Conservation (phyloP, 2,888 invertebrate genomes). For the Pammene fasciana region DNA sequence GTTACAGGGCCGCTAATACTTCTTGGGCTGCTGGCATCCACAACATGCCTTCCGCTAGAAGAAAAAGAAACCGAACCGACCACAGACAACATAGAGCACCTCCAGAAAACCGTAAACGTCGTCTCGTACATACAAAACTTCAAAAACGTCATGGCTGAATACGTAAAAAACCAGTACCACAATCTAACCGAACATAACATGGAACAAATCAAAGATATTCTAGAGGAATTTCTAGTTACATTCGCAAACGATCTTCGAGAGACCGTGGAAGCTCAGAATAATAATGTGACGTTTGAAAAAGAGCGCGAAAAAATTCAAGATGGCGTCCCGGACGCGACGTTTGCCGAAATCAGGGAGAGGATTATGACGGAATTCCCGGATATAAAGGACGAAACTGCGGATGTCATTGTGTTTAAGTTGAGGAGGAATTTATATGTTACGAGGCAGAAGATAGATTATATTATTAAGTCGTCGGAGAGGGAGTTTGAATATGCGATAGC, state of each 20-base stretch:
- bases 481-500: slow-evolving; percentile 36
- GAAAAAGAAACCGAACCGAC: slow-evolving; percentile 6
- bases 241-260: slow-evolving; percentile 52
- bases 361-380: slow-evolving; percentile 48
- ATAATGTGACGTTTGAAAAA: slow-evolving; percentile 32
- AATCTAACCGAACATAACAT: slow-evolving; percentile 44
- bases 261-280: slow-evolving; percentile 43
- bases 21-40: neutral
- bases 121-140: slow-evolving; percentile 49
- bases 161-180: slow-evolving; percentile 47
- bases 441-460: slow-evolving; percentile 46
- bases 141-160: slow-evolving; percentile 49
- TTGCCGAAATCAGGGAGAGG: slow-evolving; percentile 47
- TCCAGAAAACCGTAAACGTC: slow-evolving; percentile 24
- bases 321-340: slow-evolving; percentile 46
- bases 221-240: slow-evolving; percentile 52
- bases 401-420: slow-evolving; percentile 49
- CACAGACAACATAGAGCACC: slow-evolving; percentile 25
- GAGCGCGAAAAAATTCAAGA: slow-evolving; percentile 22
- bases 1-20: slow-evolving; percentile 24
- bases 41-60: slow-evolving; percentile 11
- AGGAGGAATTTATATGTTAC: slow-evolving; percentile 49
- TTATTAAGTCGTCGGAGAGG: slow-evolving; percentile 46
- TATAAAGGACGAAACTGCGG: slow-evolving; percentile 45
- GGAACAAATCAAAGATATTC: slow-evolving; percentile 44